A percentile compares a stretch with the other conserved stretches of the same genome.
Conservation (phyloP, 2,113 vertebrate genomes). For the Passer montanus region DNA sequence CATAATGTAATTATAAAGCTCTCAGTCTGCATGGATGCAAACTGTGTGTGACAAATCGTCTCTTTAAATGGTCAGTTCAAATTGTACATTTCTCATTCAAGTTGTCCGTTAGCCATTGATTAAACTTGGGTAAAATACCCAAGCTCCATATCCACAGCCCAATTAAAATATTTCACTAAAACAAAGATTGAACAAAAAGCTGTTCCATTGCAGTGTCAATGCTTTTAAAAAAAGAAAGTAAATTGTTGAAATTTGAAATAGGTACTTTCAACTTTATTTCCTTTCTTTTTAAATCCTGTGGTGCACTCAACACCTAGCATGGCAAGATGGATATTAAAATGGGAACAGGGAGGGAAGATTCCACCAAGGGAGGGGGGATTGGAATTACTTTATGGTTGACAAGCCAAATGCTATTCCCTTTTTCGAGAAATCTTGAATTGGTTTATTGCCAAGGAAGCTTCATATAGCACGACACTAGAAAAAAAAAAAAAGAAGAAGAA, state of each 20-base stretch:
- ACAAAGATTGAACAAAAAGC: slow-evolving; percentile 56
- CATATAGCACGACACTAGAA: slow-evolving; percentile 40
- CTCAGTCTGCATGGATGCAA: slow-evolving; percentile 87
- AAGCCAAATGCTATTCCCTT: slow-evolving; percentile 14
- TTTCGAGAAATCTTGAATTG: slow-evolving; percentile 6
- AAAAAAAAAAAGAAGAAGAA: too few relatives aligned
- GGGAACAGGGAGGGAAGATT: slow-evolving; percentile 14
- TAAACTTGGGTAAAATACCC: slow-evolving; percentile 65
- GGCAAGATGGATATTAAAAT: slow-evolving; percentile 38
- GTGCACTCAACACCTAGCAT: slow-evolving; percentile 40
- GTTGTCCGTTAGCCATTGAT: slow-evolving; percentile 70
- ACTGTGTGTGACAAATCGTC: slow-evolving; percentile 85
- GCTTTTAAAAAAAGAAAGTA: slow-evolving; percentile 47
- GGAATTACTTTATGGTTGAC: not conserved
- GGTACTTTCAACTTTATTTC: slow-evolving; percentile 48
- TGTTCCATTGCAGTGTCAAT: slow-evolving; percentile 61
- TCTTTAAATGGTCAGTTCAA: slow-evolving; percentile 81
- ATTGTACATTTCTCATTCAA: slow-evolving; percentile 78
- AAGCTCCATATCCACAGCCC: slow-evolving; percentile 62
- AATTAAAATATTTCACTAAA: slow-evolving; percentile 58
- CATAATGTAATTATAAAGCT: slow-evolving; percentile 91
- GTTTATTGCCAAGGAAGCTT: slow-evolving; percentile 34
- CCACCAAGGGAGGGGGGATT: slow-evolving; percentile 15
- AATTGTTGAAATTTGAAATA: slow-evolving; percentile 61
- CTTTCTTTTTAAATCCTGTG: slow-evolving; percentile 24